These are phyloP conservation scores for Andrena fulva DNA, from an alignment of 2,888 invertebrate genomes.

Conservation along the genomic window DNA sequence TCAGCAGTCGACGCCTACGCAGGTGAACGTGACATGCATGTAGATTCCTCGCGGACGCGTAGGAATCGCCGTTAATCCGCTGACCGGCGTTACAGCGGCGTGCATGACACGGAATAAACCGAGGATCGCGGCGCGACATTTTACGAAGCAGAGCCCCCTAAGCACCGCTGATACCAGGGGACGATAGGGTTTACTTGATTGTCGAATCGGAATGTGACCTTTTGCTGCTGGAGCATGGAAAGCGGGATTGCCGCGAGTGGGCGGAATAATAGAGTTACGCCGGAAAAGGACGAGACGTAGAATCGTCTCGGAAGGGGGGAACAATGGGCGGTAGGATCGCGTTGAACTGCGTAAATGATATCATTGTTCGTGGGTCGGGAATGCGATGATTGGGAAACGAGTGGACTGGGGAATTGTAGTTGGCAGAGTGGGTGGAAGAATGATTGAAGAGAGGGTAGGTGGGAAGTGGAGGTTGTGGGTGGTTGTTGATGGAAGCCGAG, in stretches of 20 bases:
- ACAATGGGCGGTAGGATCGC: conserved; percentile 13
- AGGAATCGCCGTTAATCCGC: conserved; percentile 4
- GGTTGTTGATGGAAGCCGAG: not conserved
- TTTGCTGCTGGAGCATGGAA: conserved; percentile 1
- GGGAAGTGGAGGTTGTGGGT: not conserved
- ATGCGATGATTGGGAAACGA: not conserved
- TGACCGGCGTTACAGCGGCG: not conserved
- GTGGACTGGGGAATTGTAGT: not conserved
- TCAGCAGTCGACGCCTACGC: not conserved
- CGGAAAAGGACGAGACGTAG: conserved; percentile 2
- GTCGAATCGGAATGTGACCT: not conserved
- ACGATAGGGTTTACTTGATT: not conserved
- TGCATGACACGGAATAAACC: not conserved
- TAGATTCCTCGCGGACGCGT: not conserved
- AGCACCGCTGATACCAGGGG: not conserved
- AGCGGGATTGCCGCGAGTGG: not conserved
- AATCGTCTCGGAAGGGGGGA: not conserved
- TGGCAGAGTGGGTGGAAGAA: not conserved
- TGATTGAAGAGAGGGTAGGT: not conserved
- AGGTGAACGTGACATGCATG: not conserved
- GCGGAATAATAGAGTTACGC: conserved; percentile 7
- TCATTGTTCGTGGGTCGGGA: not conserved
- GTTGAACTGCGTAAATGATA: conserved; percentile 4
- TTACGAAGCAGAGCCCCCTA: not conserved
- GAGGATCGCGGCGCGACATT: not conserved